These are phyloP conservation scores for Zaprionus africanus DNA, from an alignment of 1,140 invertebrate genomes.

Conservation along the genomic window DNA sequence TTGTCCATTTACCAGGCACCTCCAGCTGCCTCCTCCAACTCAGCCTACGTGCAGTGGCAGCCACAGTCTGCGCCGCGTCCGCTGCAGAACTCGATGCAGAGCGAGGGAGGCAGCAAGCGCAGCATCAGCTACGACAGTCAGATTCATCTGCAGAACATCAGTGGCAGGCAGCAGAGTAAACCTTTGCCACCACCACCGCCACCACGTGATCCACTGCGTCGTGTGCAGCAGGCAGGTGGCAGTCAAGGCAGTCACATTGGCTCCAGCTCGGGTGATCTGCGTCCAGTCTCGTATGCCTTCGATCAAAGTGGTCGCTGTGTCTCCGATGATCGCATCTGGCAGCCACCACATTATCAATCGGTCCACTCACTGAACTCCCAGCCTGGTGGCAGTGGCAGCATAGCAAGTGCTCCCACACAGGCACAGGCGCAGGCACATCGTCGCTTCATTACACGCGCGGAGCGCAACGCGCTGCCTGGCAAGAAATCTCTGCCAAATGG, in stretches of 20 bases:
- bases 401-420: slow-evolving; percentile 55
- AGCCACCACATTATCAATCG: slow-evolving; percentile 85
- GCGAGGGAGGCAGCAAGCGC: slow-evolving; percentile 63
- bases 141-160: slow-evolving; percentile 68
- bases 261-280: slow-evolving; percentile 66
- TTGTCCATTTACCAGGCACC: slow-evolving; percentile 73
- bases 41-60: slow-evolving; percentile 73
- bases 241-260: background rate
- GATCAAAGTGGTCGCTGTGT: slow-evolving; percentile 83
- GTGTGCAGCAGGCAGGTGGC: slow-evolving; percentile 50
- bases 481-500: slow-evolving; percentile 79
- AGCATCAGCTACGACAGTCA: slow-evolving; percentile 84
- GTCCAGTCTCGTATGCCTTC: slow-evolving; percentile 86
- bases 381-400: slow-evolving; percentile 54
- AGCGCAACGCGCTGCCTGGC: slow-evolving; percentile 67
- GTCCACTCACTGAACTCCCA: slow-evolving; percentile 75
- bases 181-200: slow-evolving; percentile 88
- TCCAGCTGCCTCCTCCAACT: slow-evolving; percentile 8
- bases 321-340: slow-evolving; percentile 84
- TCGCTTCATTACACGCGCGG: slow-evolving; percentile 71
- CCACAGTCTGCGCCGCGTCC: slow-evolving; percentile 37
- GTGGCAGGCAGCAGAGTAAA: slow-evolving; percentile 64
- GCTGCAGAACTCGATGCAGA: slow-evolving; percentile 70
- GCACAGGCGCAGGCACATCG: slow-evolving; percentile 41
- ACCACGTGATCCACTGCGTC: slow-evolving; percentile 88